Evolutionary conservation across 2,888 invertebrate species (phyloP).

Genomic region (Hybos culiciformis): DNA sequence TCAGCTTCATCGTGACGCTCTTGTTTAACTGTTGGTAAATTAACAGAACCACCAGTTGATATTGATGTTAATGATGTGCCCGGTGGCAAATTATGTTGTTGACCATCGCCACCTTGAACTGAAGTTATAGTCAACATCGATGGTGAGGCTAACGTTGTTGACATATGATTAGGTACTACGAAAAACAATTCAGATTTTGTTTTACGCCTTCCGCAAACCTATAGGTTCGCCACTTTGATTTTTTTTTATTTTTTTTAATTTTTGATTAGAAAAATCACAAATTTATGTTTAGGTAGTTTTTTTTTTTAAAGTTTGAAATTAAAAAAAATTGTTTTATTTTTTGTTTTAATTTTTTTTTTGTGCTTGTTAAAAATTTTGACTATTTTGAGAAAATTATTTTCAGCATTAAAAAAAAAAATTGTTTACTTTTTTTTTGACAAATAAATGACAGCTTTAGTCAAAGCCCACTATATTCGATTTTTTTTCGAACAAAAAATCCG

Average conservation of each 20-base stretch:
- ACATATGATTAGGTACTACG: neutral
- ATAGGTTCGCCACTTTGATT: neutral
- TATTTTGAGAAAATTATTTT: too few relatives aligned
- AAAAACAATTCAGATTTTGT: neutral
- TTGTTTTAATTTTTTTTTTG: too few relatives aligned
- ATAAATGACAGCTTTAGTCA: too few relatives aligned
- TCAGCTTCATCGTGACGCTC: slow-evolving; percentile 62
- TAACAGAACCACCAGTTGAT: neutral
- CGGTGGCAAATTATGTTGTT: slow-evolving; percentile 1
- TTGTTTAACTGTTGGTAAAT: slow-evolving; percentile 25
- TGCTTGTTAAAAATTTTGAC: too few relatives aligned
- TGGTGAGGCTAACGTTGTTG: neutral
- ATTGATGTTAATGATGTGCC: slow-evolving; percentile 2
- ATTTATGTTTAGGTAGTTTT: neutral
- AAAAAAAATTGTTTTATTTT: too few relatives aligned
- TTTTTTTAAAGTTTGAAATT: too few relatives aligned
- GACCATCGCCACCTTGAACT: neutral
- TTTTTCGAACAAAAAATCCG: too few relatives aligned
- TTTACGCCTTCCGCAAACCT: neutral
- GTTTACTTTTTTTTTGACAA: too few relatives aligned
- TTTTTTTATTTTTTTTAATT: neutral
- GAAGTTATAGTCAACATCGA: neutral
- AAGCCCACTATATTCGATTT: too few relatives aligned
- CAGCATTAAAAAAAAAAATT: too few relatives aligned
- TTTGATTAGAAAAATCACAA: neutral